These are phyloP conservation scores for Apomyelois bistriatella DNA, from an alignment of 2,888 invertebrate species.

Conservation along the genomic window DNA sequence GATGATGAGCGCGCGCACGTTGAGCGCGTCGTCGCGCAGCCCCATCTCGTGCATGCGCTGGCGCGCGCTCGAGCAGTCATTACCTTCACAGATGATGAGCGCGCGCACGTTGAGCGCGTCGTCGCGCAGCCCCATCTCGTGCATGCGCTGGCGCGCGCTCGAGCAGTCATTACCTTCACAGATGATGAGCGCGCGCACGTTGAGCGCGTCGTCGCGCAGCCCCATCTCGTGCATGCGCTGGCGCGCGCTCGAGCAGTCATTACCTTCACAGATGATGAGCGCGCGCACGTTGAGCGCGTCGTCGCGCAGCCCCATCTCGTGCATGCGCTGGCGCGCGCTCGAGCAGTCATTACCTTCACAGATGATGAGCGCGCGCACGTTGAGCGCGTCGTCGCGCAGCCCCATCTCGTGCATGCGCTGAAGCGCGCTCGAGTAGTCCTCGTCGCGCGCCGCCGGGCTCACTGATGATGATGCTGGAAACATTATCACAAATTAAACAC, in stretches of 20 bases:
- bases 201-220: conserved; percentile 91
- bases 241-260: too few relatives aligned
- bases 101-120: conserved; percentile 92
- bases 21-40: conserved; percentile 91
- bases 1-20: conserved; percentile 90
- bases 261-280: conserved; percentile 86
- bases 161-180: too few relatives aligned
- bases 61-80: conserved; percentile 50
- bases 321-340: too few relatives aligned
- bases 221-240: too few relatives aligned
- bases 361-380: conserved; percentile 90
- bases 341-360: conserved; percentile 69
- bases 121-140: too few relatives aligned
- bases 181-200: conserved; percentile 90
- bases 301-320: too few relatives aligned
- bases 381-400: conserved; percentile 89
- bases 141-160: too few relatives aligned
- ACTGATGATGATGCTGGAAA: conserved; percentile 58
- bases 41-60: too few relatives aligned
- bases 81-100: conserved; percentile 83
- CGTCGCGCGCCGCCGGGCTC: conserved; percentile 43
- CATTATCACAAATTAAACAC: background rate
- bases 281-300: conserved; percentile 92
- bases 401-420: conserved; percentile 95
- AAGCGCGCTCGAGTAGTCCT: conserved; percentile 75